phyloP scores from a whole-genome alignment of 1,140 invertebrate genomes.

The Augochlora pura region DNA sequence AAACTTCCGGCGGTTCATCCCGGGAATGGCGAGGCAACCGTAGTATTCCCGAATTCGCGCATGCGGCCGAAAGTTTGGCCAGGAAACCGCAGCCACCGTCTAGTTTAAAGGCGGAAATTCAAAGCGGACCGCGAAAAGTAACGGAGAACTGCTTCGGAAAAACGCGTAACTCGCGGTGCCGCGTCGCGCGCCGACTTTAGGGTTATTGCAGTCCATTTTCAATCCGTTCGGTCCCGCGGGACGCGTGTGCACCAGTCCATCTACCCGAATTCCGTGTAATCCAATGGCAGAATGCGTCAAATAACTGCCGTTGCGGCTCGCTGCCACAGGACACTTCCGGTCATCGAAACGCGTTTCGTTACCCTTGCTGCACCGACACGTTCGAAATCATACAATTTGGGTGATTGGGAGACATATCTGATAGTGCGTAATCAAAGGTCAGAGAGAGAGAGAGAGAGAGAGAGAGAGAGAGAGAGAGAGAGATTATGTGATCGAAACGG shows the following conservation, averaged over 20 bases:
- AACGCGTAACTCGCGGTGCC: slow-evolving; percentile 40
- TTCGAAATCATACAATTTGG: neutral
- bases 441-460: neutral
- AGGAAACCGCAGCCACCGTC: slow-evolving; percentile 25
- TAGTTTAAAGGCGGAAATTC: slow-evolving; percentile 41
- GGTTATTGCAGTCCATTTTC: slow-evolving; percentile 61
- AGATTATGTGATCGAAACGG: too few species aligned
- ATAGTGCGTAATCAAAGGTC: slow-evolving; percentile 18
- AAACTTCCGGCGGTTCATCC: slow-evolving; percentile 23
- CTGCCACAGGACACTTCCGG: slow-evolving; percentile 54
- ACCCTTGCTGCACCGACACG: slow-evolving; percentile 18
- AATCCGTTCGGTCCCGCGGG: slow-evolving; percentile 42
- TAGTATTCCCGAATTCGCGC: slow-evolving; percentile 14
- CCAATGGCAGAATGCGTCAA: slow-evolving; percentile 51
- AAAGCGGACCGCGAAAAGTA: slow-evolving; percentile 51
- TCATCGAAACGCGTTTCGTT: slow-evolving; percentile 39
- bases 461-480: too few species aligned
- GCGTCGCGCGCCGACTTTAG: slow-evolving; percentile 32
- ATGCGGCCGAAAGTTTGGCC: slow-evolving; percentile 8
- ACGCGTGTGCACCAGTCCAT: slow-evolving; percentile 17
- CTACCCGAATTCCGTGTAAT: slow-evolving; percentile 26
- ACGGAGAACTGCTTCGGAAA: slow-evolving; percentile 46
- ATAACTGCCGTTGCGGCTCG: slow-evolving; percentile 47
- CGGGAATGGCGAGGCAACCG: neutral
- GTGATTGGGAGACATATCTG: neutral